phyloP scores from a whole-genome alignment of 2,888 invertebrate species.

The Eupithecia subumbrata region DNA sequence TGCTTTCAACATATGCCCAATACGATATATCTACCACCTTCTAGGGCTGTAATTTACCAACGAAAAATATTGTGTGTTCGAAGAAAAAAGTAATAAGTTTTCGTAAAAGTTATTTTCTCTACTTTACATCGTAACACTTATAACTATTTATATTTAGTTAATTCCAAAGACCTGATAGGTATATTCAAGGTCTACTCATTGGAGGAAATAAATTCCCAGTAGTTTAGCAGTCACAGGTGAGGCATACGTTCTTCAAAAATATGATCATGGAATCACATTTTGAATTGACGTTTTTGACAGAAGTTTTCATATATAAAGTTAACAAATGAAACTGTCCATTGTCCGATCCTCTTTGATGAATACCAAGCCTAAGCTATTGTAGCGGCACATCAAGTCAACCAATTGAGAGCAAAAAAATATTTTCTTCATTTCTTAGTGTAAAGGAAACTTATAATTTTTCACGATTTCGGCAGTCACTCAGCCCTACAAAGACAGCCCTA shows the following conservation, averaged over 20 bases:
- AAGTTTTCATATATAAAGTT: not conserved
- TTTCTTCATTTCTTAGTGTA: not conserved
- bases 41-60: conserved; percentile 24
- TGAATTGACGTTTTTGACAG: no score
- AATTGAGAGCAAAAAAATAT: not conserved
- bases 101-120: not conserved
- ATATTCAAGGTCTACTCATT: not conserved
- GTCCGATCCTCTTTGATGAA: not conserved
- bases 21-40: conserved; percentile 34
- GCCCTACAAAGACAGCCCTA: conserved; percentile 25
- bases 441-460: not conserved
- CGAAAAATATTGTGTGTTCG: not conserved
- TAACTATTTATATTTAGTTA: no score
- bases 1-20: conserved; percentile 46
- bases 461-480: not conserved
- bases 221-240: not conserved
- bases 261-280: not conserved
- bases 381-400: not conserved
- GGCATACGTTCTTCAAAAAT: not conserved
- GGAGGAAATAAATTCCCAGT: not conserved
- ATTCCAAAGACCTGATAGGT: not conserved
- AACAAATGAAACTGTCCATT: not conserved
- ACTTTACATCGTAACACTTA: not conserved
- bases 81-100: not conserved
- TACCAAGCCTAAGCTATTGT: not conserved